Base-by-base conservation (phyloP, 2,113 vertebrate species). In the Ctenomys sociabilis region DNA sequence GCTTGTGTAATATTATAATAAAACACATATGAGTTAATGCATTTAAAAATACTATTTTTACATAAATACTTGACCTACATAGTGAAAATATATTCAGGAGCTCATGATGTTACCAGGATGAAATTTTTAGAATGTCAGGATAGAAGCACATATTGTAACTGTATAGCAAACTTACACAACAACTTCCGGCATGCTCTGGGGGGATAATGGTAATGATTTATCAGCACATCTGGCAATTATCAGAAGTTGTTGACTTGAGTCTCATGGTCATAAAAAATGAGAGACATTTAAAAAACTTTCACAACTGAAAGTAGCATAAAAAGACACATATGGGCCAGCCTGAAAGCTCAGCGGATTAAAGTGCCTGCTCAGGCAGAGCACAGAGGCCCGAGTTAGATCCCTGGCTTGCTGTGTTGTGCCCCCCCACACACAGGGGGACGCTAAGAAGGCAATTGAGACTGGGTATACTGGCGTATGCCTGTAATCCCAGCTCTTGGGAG, bases 1-100 rank as follows among this genome's bases (percentile, higher is more conserved):
- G 13, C 80, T 61, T 86, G 30, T 4, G 5, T 64, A 37, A n/a
- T 43, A 54, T 22, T 28, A 1, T 54, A 63, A 72, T 16, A 52
- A 30, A 40, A 21, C 8, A 40, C 4, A 43, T 28, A 63, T 78
- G 45, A 63, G 26, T 24, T 7, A 73, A n/a, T 28, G 35, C 11
- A 37, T 81, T 72, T 86, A 61, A 91, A 95, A 54, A 54, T 81
- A 81, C 30, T 88, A 63, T n/a, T 75, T 63, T 45, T 49, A 40
- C 12, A 37, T 24, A 57, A 75, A n/a, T 37, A 88, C 28, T 45
- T 21, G 80, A 52, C 14, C 66, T 86, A 59, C 49, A 28, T 21
- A 7, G 70, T 63, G 4, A n/a, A 66, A 66, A 45, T 37, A 1
- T 57, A 83, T 59, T 75, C 45, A 83, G 37, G 49, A 57, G 9